phyloP scores from a whole-genome alignment of 1,140 invertebrate species.

The Heterodera carotae region DNA sequence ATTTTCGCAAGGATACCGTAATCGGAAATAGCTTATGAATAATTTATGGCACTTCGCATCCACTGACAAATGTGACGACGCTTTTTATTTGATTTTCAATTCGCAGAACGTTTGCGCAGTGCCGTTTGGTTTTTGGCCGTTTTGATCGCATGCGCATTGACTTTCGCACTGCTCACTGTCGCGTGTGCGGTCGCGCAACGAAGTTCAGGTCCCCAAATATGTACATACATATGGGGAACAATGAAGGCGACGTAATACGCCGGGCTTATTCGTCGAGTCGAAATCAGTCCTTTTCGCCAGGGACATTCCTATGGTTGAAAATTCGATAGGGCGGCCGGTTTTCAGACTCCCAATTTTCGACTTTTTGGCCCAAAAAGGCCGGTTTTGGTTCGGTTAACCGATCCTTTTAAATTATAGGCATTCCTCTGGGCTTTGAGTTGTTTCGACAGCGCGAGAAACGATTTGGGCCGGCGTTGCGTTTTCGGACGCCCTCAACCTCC shows the following conservation, averaged over 20 bases:
- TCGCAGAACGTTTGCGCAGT: conserved; percentile 58
- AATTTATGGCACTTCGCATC: too few relatives aligned
- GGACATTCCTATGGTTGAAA: too few relatives aligned
- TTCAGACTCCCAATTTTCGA: too few relatives aligned
- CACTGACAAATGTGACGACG: too few relatives aligned
- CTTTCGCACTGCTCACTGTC: conserved; percentile 49
- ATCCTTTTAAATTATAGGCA: neutral
- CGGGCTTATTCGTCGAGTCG: too few relatives aligned
- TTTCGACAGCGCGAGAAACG: conserved; percentile 6
- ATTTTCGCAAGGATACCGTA: conserved; percentile 8
- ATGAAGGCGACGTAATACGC: too few relatives aligned
- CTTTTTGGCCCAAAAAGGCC: neutral
- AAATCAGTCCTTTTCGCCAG: too few relatives aligned
- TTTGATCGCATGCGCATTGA: conserved; percentile 48
- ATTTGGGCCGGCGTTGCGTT: conserved; percentile 1
- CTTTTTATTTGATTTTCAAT: neutral
- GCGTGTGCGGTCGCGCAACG: conserved; percentile 47
- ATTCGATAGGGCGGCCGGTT: too few relatives aligned
- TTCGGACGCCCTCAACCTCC: neutral
- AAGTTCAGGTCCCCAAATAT: neutral
- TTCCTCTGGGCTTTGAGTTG: neutral
- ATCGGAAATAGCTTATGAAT: too few relatives aligned
- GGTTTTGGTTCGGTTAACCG: neutral
- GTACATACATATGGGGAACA: too few relatives aligned
- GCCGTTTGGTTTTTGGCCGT: conserved; percentile 63